Evolutionary conservation across 2,888 invertebrate genomes (phyloP), one percentile per base, ranked within the genome.

Genomic region (Endotricha flammealis): DNA sequence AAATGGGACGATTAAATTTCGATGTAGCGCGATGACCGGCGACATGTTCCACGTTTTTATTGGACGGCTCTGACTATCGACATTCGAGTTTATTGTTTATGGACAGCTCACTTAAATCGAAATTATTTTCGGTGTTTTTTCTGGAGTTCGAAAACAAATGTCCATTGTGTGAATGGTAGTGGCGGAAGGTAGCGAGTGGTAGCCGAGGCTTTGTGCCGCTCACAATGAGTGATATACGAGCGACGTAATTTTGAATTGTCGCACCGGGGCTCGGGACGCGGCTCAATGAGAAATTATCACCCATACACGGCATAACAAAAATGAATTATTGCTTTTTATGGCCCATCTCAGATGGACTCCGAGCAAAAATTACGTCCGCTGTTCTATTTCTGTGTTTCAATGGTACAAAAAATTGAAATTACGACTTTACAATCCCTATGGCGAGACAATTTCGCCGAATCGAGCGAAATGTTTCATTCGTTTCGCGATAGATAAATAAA

Each of bases 221-320:
- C 81, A 83, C 83, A 81, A 81, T 82, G 83, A 83, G 77, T 83
- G 85, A 85, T 86, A 85, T 85, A 86, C 79, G 82, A 77, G 70
- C 74, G 80, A 75, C 72, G 72, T 77, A 71, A 75, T 76, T 78
- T 72, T 66, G 72, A 83, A 83, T 82, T 82, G 83, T 82, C 82
- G 76, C 73, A 63, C 55, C 46, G 66, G 59, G 62, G 63, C 71
- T 71, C 63, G 64, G 64, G 59, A 61, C 57, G 63, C 55, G 52
- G 55, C 65, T 80, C 76, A 77, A 81, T 79, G 76, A 72, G 71
- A 75, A 83, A 86, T 86, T 77, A 86, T 83, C 82, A 80, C 74
- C 79, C 78, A 73, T 79, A 77, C 77, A 73, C 66, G 73, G 83
- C 82, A 82, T 80, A 81, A 77, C 83, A 78, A 85, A 86, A 80